Base-by-base conservation (phyloP, 2,113 vertebrate genomes). In the Ondatra zibethicus region DNA sequence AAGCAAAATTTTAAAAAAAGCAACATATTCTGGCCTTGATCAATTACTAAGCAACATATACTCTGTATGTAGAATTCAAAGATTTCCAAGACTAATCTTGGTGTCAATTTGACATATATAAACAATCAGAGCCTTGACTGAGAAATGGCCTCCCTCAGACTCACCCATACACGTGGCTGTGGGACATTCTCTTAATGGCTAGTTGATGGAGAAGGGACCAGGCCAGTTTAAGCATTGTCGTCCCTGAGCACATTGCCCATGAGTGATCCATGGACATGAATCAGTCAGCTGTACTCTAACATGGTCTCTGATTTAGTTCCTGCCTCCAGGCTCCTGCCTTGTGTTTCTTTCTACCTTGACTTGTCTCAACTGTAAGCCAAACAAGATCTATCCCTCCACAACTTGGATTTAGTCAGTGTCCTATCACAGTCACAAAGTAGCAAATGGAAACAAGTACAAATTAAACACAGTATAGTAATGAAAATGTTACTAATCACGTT, bases 41-140 rank as follows among this genome's bases (percentile, higher is more conserved):
- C 76, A 45, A 70, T 90, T 36, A 61, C 42, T 81, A 94, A 50
- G 21, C 21, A 85, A 31, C 21, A 31, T 3, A 45, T 76, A 39
- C 5, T 65, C 2, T 77, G 5, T 92, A 58, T 85, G 93, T 92
- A 45, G 77, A 94, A 90, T 75, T 76, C 27, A 92, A 89, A 93
- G n/a, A 84, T 29, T 29, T 39, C 14, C 58, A 85, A 82, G 13
- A 25, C 27, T 85, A 65, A 65, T 63, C 14, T 85, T 85, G 14
- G 4, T 65, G 27, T 39, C 1, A 61, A 19, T 63, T 63, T 65
- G 13, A 65, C 81, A 85, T 42, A 42, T 19, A 61, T 5, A 42
- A 27, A 84, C 29, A 63, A 27, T 27, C 61, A 21, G 25, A 31
- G 27, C 27, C n/a, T 16, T 11, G 2, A 27, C 2, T 61, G 81